Conservation (phyloP, 2,888 invertebrate genomes). For the Polia nebulosa region DNA sequence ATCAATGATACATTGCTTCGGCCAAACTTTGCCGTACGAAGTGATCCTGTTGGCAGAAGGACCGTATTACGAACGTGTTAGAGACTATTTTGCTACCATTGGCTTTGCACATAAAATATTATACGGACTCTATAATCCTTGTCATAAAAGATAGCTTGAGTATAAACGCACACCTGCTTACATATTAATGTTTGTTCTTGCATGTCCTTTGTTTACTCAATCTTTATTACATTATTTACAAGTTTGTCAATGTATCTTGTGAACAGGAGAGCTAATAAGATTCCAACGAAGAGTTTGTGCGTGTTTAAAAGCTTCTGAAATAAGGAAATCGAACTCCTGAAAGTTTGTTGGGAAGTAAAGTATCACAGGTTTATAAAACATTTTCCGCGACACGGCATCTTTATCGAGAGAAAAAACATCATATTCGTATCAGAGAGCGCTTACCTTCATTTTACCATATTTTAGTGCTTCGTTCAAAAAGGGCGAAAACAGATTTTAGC, state of each 20-base stretch:
- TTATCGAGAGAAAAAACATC: conserved; percentile 64
- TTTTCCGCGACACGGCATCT: conserved; percentile 52
- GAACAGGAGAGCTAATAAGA: conserved; percentile 46
- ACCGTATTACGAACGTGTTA: conserved; percentile 43
- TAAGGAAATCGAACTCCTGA: conserved; percentile 63
- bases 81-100: conserved; percentile 43
- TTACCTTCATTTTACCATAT: conserved; percentile 56
- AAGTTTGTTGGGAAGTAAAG: conserved; percentile 64
- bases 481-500: conserved; percentile 37
- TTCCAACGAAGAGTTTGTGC: conserved; percentile 49
- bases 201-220: conserved; percentile 47
- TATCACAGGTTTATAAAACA: conserved; percentile 63
- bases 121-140: conserved; percentile 52
- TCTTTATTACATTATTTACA: conserved; percentile 50
- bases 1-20: conserved; percentile 69
- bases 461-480: conserved; percentile 44
- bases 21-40: conserved; percentile 53
- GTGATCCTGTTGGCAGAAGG: conserved; percentile 23
- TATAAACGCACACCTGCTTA: conserved; percentile 47
- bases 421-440: conserved; percentile 61
- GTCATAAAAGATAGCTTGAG: conserved; percentile 55
- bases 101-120: conserved; percentile 49
- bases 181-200: conserved; percentile 47
- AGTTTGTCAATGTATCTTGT: conserved; percentile 44
- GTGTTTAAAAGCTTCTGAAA: conserved; percentile 62